Evolutionary conservation across 2,888 invertebrate genomes (phyloP).

Genomic region (Cheilosia impressa): DNA sequence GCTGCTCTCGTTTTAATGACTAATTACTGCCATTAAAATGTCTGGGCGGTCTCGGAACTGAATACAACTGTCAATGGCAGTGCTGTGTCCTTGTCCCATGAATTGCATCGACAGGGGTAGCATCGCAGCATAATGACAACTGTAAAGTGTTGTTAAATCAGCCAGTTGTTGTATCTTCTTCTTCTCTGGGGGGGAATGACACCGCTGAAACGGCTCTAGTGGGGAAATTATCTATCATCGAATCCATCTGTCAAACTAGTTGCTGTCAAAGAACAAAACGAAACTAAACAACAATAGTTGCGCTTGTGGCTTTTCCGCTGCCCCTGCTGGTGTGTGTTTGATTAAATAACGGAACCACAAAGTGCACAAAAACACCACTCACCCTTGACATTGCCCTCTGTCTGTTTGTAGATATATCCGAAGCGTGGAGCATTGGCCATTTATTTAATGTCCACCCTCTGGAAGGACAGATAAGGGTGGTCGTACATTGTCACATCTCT

Average conservation of each 20-base stretch:
- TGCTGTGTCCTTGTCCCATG: constrained; percentile 34
- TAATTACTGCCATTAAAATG: constrained; percentile 69
- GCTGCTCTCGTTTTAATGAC: constrained; percentile 73
- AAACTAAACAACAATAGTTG: constrained; percentile 43
- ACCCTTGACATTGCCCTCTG: constrained; percentile 67
- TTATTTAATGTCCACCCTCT: constrained; percentile 64
- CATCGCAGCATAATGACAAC: neutral
- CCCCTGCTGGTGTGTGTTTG: constrained; percentile 26
- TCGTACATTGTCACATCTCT: constrained; percentile 49
- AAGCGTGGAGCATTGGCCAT: constrained; percentile 49
- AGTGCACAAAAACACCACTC: constrained; percentile 65
- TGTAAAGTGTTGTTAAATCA: constrained; percentile 45
- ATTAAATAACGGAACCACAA: constrained; percentile 65
- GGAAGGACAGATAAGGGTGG: constrained; percentile 55
- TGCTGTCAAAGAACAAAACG: constrained; percentile 33
- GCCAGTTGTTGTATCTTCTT: neutral
- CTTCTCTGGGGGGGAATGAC: constrained; percentile 2
- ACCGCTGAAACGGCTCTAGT: constrained; percentile 12
- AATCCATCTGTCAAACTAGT: constrained; percentile 68
- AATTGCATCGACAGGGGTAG: constrained; percentile 34
- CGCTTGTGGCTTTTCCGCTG: constrained; percentile 37
- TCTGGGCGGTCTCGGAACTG: constrained; percentile 49
- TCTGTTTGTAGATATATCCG: constrained; percentile 17
- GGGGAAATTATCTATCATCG: constrained; percentile 47
- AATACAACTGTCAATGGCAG: constrained; percentile 67